phyloP scores from a whole-genome alignment of 2,888 invertebrate genomes.

The Cheilosia urbana region DNA sequence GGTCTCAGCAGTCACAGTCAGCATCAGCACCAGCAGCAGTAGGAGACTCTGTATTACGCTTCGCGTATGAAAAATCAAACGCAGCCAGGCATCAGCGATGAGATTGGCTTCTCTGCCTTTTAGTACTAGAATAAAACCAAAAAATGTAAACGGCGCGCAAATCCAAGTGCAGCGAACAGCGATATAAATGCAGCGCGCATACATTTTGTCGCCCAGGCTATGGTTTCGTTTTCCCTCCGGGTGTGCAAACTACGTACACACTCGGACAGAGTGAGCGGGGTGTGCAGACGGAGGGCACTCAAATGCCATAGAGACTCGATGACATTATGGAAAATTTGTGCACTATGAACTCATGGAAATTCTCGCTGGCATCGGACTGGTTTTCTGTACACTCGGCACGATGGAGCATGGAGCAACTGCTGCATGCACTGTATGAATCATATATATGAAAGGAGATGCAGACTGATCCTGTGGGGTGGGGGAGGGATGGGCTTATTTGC shows the following conservation, averaged over 20 bases:
- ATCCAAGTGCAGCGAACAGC: conserved; percentile 64
- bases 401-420: conserved; percentile 33
- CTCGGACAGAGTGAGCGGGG: not conserved
- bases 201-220: conserved; percentile 72
- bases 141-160: conserved; percentile 17
- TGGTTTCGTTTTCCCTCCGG: conserved; percentile 42
- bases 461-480: conserved; percentile 46
- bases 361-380: conserved; percentile 58
- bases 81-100: conserved; percentile 67
- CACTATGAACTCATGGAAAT: conserved; percentile 75
- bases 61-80: conserved; percentile 68
- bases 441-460: conserved; percentile 40
- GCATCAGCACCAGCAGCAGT: conserved; percentile 33
- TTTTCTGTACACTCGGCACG: conserved; percentile 38
- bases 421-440: conserved; percentile 74
- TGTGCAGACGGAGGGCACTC: conserved; percentile 14
- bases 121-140: conserved; percentile 56
- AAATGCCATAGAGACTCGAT: conserved; percentile 68
- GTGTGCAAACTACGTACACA: conserved; percentile 39
- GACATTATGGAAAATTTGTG: conserved; percentile 76
- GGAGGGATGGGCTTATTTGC: conserved; percentile 51
- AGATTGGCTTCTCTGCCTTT: conserved; percentile 51
- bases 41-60: conserved; percentile 74
- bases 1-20: too few species aligned
- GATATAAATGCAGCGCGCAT: conserved; percentile 72